Evolutionary conservation across 2,888 invertebrate genomes (phyloP), one percentile per base, ranked within the genome.

Genomic region (Ophion obscuratus): DNA sequence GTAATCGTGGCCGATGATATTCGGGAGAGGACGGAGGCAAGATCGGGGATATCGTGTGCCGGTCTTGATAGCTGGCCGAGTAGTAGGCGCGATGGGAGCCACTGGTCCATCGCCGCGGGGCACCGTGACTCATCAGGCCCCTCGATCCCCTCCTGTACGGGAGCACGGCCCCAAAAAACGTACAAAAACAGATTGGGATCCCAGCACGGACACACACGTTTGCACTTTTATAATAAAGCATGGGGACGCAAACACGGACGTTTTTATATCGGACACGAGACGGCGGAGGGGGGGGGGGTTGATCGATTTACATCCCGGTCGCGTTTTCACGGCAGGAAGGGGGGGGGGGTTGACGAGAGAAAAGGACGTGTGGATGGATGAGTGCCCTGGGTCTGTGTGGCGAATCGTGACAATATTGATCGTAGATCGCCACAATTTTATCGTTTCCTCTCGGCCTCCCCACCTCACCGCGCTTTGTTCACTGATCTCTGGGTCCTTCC

Each of bases 51-150:
- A 40, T 40, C 40, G 59, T 14, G 44, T 68, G 20, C 68, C 24
- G 36, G 70, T 47, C n/a, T 61, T 44, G 44, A 66, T 47, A 47
- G 47, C 47, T 47, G 66, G 70, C 27, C 47, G 10, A 67, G 1
- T 11, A 44, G 31, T 17, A 36, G 14, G 78, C 68, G 67, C 81
- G 83, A 86, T 91, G 92, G 94, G 94, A 93, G 87, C 90, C 94
- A 88, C 93, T 93, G 93, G 86, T 88, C 89, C 88, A 88, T 92
- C 93, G 92, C 93, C 91, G 92, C 92, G 92, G 93, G 93, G 93
- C 92, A 93, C 91, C 93, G 92, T 94, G 94, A 94, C 93, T 94
- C 94, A 94, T 94, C 94, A 93, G 93, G 92, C 92, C 93, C 93
- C 93, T 92, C 91, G 92, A 93, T 92, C 92, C 92, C 91, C 91